Conservation (phyloP, 2,113 vertebrate genomes). For the Willisornis vidua region DNA sequence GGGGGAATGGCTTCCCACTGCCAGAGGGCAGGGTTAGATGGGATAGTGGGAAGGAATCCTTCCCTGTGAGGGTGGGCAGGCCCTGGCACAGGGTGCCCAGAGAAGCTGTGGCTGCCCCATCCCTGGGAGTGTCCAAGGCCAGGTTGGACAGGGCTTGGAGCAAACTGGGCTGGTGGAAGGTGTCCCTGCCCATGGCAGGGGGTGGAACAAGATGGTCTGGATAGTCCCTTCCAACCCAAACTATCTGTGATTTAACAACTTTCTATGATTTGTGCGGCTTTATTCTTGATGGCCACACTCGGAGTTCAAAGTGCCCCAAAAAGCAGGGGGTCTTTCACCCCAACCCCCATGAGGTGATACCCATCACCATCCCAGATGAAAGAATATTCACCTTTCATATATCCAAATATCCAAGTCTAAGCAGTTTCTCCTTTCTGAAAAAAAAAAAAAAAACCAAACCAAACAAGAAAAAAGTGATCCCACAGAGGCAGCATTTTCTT, state of each 20-base stretch:
- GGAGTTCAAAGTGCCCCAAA: neutral
- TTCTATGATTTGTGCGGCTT: neutral
- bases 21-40: accelerated
- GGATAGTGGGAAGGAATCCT: neutral
- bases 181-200: neutral
- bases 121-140: neutral
- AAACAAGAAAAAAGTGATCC: neutral
- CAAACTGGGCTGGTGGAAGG: accelerated
- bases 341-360: neutral
- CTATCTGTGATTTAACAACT: too few species aligned
- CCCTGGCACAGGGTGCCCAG: neutral
- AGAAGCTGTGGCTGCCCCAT: neutral
- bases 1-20: neutral
- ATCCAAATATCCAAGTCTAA: neutral
- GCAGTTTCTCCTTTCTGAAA: accelerated
- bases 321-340: neutral
- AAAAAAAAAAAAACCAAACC: neutral
- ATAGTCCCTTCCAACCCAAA: neutral
- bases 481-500: neutral
- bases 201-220: accelerated
- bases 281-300: accelerated
- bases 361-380: neutral
- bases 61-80: accelerated
- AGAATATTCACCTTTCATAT: neutral
- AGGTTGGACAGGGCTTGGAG: neutral